Conservation (phyloP, 2,113 vertebrate species). For the Zosterops borbonicus region DNA sequence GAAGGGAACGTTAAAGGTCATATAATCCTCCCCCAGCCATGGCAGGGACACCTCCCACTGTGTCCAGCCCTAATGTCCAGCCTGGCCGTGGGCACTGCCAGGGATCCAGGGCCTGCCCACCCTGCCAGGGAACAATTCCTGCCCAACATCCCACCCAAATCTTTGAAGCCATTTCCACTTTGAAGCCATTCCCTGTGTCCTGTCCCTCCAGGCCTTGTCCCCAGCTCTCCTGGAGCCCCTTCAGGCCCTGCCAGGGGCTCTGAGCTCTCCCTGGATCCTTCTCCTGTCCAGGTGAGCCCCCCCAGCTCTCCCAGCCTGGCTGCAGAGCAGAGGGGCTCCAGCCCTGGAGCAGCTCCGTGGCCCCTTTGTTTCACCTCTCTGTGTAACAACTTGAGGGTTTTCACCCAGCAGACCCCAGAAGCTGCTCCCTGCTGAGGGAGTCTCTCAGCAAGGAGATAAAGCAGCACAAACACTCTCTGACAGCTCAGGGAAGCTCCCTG, state of each 20-base stretch:
- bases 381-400: rapidly evolving
- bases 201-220: background rate
- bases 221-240: background rate
- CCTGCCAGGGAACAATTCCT: background rate
- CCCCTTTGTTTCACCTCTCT: background rate
- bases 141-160: rapidly evolving
- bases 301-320: background rate
- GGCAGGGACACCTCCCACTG: background rate
- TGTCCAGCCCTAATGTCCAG: background rate
- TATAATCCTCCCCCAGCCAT: background rate
- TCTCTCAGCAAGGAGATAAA: background rate
- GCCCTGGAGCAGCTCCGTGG: background rate
- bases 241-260: background rate
- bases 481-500: background rate
- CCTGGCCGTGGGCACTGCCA: background rate
- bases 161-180: background rate
- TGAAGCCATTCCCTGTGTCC: background rate
- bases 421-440: background rate
- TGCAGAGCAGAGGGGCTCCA: background rate
- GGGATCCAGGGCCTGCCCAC: background rate
- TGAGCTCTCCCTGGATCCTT: background rate
- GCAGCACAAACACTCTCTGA: background rate
- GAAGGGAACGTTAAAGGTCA: background rate
- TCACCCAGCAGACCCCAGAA: background rate
- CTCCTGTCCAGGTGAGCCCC: background rate